phyloP scores from a whole-genome alignment of 2,888 invertebrate genomes.

The Andrena hattorfiana region DNA sequence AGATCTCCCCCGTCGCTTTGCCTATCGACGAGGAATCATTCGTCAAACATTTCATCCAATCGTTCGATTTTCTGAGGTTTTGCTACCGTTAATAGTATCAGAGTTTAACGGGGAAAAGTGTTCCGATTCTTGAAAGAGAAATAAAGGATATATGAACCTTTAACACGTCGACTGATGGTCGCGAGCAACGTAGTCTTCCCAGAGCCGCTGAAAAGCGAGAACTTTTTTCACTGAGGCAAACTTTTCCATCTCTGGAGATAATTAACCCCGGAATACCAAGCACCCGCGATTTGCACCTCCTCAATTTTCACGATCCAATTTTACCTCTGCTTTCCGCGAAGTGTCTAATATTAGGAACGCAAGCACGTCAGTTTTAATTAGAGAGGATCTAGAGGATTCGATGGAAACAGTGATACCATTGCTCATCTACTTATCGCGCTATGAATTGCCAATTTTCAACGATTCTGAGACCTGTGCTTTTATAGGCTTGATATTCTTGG shows the following conservation, averaged over 20 bases:
- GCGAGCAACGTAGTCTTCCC: conserved; percentile 92
- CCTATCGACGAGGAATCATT: conserved; percentile 78
- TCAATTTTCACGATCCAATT: conserved; percentile 10
- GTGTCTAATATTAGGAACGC: conserved; percentile 30
- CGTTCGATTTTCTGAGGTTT: background rate
- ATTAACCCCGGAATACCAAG: conserved; percentile 50
- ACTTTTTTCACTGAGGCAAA: conserved; percentile 26
- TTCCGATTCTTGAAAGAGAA: background rate
- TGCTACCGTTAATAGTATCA: background rate
- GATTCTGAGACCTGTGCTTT: too few relatives aligned
- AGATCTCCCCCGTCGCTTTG: conserved; percentile 89
- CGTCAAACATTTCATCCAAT: background rate
- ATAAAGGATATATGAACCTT: conserved; percentile 83
- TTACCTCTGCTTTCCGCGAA: background rate
- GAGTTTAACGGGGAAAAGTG: background rate
- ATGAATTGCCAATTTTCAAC: too few relatives aligned
- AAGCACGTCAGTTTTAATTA: conserved; percentile 1
- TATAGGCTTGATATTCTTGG: background rate
- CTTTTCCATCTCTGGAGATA: conserved; percentile 10
- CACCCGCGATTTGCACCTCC: conserved; percentile 22
- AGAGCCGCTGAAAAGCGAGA: conserved; percentile 87
- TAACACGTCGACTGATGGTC: conserved; percentile 90
- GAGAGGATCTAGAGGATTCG: background rate
- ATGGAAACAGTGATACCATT: too few relatives aligned
- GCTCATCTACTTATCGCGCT: too few relatives aligned